These are phyloP conservation scores for Bubo blakistoni DNA, from an alignment of 2,113 vertebrate genomes.

Conservation along the genomic window DNA sequence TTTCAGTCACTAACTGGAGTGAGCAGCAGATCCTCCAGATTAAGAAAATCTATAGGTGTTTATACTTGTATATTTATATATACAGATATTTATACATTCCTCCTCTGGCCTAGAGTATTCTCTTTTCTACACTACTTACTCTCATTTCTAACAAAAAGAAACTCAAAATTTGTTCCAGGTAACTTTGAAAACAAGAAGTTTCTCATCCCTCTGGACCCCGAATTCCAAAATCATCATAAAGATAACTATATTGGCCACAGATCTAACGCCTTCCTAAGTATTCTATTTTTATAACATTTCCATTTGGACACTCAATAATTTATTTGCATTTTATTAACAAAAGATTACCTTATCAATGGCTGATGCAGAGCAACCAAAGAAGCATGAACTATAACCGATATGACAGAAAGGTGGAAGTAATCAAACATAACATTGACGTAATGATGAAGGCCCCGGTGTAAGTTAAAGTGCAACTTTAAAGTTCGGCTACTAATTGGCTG, in stretches of 20 bases:
- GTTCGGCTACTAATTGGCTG: conserved; percentile 95
- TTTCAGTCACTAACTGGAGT: neutral
- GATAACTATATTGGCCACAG: neutral
- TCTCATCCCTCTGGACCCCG: neutral
- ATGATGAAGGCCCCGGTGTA: conserved; percentile 94
- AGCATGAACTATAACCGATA: conserved; percentile 91
- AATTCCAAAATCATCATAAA: neutral
- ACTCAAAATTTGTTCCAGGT: neutral
- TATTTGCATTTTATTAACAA: neutral
- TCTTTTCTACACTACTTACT: neutral
- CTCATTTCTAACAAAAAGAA: neutral
- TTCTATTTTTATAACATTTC: neutral
- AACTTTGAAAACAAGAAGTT: neutral
- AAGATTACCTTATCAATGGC: conserved; percentile 90
- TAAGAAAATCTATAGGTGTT: neutral
- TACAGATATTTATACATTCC: neutral
- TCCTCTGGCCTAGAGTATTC: neutral
- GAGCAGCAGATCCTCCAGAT: conserved; percentile 20
- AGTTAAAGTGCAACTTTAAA: conserved; percentile 95
- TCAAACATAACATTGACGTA: conserved; percentile 98
- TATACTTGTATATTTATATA: neutral
- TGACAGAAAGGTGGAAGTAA: conserved; percentile 97
- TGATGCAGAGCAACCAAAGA: conserved; percentile 97
- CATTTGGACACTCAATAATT: neutral
- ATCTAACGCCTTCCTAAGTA: neutral